phyloP scores from a whole-genome alignment of 2,888 invertebrate genomes.

The Polyommatus icarus region DNA sequence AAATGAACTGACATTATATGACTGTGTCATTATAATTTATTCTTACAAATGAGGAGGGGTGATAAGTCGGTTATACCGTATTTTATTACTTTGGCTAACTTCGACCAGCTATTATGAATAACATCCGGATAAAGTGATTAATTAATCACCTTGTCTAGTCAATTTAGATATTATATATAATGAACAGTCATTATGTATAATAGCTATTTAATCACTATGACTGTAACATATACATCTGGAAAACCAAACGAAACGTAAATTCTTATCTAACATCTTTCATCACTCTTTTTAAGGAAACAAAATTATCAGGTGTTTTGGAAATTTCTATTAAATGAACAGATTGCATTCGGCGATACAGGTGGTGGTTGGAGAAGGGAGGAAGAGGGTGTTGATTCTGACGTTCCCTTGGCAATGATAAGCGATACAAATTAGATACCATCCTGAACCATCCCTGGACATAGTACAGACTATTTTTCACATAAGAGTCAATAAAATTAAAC shows the following conservation, averaged over 20 bases:
- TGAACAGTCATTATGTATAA: too few species aligned
- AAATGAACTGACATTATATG: too few species aligned
- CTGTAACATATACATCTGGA: not conserved
- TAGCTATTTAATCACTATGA: too few species aligned
- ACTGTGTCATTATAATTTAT: too few species aligned
- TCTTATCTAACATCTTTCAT: not conserved
- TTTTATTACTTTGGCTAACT: too few species aligned
- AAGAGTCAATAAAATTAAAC: not conserved
- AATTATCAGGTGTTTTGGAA: constrained; percentile 33
- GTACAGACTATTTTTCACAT: not conserved
- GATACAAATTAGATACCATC: constrained; percentile 32
- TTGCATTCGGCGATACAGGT: constrained; percentile 30
- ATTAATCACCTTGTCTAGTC: too few species aligned
- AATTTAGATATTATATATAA: too few species aligned
- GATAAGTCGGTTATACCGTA: too few species aligned
- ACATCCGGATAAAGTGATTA: too few species aligned
- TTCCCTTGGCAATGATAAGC: constrained; percentile 33
- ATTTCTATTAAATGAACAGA: constrained; percentile 35
- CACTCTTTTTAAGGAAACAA: constrained; percentile 26
- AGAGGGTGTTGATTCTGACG: constrained; percentile 28
- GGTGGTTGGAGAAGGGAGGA: not conserved
- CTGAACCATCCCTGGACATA: not conserved
- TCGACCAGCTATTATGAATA: too few species aligned
- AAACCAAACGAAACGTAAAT: not conserved
- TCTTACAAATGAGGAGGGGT: too few species aligned